A percentile compares a stretch with the other conserved stretches of the same genome.
Conservation (phyloP, 2,797 vertebrate species). For the Ctenosaura bakeri region DNA sequence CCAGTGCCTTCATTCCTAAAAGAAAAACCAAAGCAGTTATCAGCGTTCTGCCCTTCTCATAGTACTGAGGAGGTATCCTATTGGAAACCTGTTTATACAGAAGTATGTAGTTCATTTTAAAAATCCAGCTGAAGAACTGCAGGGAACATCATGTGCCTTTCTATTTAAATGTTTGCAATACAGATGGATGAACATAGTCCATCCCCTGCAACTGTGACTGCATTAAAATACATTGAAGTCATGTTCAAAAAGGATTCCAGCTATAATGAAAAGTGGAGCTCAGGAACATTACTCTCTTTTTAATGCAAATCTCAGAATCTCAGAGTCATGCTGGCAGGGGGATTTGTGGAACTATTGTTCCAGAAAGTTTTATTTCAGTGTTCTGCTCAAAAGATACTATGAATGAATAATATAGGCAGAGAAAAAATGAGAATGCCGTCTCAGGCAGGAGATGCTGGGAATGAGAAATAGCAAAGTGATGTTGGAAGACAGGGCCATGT, state of each 20-base stretch:
- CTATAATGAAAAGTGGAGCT: not conserved
- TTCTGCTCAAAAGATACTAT: too few relatives aligned
- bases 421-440: not conserved
- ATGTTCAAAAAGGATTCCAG: not conserved
- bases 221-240: not conserved
- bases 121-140: not conserved
- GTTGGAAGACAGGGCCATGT: not conserved
- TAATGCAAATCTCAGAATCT: not conserved
- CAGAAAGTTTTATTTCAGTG: too few relatives aligned
- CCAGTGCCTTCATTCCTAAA: conserved; percentile 47
- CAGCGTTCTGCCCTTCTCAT: conserved; percentile 65
- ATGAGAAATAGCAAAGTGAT: not conserved
- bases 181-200: not conserved
- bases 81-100: conserved; percentile 58
- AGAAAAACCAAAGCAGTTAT: conserved; percentile 56
- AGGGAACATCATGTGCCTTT: not conserved
- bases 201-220: not conserved
- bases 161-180: not conserved
- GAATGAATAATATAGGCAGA: not conserved
- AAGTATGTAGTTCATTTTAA: not conserved
- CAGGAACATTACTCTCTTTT: not conserved
- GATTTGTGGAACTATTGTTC: too few relatives aligned
- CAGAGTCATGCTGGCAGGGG: too few relatives aligned
- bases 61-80: conserved; percentile 34
- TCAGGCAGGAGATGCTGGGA: not conserved